phyloP scores from a whole-genome alignment of 2,888 invertebrate genomes.

The Epicampocera succincta region DNA sequence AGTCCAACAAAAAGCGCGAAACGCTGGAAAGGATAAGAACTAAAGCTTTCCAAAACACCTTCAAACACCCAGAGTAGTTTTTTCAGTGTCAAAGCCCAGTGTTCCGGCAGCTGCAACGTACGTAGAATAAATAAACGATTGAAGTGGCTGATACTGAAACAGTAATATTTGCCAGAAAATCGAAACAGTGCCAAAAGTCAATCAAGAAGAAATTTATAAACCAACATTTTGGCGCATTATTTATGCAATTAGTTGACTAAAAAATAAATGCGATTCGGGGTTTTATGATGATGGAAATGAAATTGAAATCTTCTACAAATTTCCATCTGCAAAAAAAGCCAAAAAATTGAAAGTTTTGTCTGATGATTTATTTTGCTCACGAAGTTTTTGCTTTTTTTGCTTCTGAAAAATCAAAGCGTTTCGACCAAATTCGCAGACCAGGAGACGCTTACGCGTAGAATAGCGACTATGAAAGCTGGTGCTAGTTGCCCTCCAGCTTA shows the following conservation, averaged over 20 bases:
- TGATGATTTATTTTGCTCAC: too few relatives aligned
- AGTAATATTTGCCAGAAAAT: constrained; percentile 54
- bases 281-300: not conserved
- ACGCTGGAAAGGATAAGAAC: too few relatives aligned
- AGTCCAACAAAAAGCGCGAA: too few relatives aligned
- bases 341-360: too few relatives aligned
- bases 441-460: too few relatives aligned
- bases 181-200: constrained; percentile 45
- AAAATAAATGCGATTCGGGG: not conserved
- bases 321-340: not conserved
- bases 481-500: too few relatives aligned
- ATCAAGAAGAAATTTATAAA: constrained; percentile 28
- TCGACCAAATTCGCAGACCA: too few relatives aligned
- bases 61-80: too few relatives aligned
- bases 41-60: too few relatives aligned
- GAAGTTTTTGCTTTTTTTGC: too few relatives aligned
- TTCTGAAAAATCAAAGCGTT: too few relatives aligned
- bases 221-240: not conserved
- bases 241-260: not conserved
- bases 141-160: constrained; percentile 34
- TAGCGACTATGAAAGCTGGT: too few relatives aligned
- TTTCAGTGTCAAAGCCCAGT: not conserved
- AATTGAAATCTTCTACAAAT: not conserved
- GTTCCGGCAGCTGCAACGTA: not conserved
- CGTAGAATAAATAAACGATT: constrained; percentile 15